A percentile compares a stretch with the other conserved stretches of the same genome.
phyloP scores from a whole-genome alignment of 2,113 vertebrate genomes.

The Beaufortia kweichowensis region DNA sequence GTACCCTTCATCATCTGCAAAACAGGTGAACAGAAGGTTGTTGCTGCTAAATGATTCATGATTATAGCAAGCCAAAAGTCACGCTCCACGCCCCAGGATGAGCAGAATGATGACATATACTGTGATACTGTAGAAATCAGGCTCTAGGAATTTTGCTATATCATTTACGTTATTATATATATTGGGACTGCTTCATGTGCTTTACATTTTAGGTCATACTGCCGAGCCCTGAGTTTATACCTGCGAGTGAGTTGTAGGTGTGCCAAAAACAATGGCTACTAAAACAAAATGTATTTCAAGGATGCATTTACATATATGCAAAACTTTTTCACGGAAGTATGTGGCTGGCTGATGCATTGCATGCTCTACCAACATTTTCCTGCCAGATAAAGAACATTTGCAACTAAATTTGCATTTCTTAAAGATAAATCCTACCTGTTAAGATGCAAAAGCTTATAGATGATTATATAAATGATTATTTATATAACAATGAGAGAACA shows the following conservation, averaged over 20 bases:
- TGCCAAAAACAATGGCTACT: not conserved
- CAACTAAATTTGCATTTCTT: constrained; percentile 19
- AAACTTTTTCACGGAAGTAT: not conserved
- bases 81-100: too few species aligned
- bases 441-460: not conserved
- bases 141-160: too few species aligned
- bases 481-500: too few species aligned
- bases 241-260: too few species aligned
- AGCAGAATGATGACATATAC: too few species aligned
- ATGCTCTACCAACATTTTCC: not conserved
- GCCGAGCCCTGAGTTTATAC: too few species aligned
- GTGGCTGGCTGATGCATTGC: not conserved
- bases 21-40: constrained; percentile 54
- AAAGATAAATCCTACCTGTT: not conserved
- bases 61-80: not conserved
- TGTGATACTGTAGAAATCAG: too few species aligned
- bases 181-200: too few species aligned
- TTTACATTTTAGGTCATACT: too few species aligned
- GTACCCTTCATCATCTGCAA: constrained; percentile 85
- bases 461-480: too few species aligned
- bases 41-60: not conserved
- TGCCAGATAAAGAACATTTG: constrained; percentile 4
- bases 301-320: not conserved
- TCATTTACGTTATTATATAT: too few species aligned
- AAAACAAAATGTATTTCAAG: too few species aligned